phyloP scores from a whole-genome alignment of 2,797 vertebrate genomes.

The Rhabdophis nuchalis region DNA sequence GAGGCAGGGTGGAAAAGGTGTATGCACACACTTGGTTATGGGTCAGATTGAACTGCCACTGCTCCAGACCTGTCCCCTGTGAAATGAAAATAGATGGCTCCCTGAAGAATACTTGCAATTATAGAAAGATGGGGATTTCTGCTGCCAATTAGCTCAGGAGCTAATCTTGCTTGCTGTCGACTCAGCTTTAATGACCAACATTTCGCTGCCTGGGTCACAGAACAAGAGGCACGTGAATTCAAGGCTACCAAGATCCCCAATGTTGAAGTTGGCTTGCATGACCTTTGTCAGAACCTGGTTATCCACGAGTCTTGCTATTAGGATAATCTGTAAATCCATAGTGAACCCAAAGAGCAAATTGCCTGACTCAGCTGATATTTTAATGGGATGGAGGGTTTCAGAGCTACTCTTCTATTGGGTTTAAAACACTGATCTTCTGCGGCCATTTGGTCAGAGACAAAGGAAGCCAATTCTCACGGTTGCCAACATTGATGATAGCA shows the following conservation, averaged over 20 bases:
- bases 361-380: background rate
- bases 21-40: background rate
- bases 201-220: background rate
- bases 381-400: background rate
- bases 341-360: background rate
- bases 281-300: background rate
- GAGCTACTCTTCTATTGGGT: background rate
- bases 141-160: background rate
- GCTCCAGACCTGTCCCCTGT: background rate
- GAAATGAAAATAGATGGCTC: constrained; percentile 1
- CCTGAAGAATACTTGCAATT: background rate
- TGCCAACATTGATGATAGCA: background rate
- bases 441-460: background rate
- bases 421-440: background rate
- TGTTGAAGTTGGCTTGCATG: constrained; percentile 2
- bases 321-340: background rate
- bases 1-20: background rate
- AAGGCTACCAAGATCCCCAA: background rate
- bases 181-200: background rate
- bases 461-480: background rate
- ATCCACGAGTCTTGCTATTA: background rate
- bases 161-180: background rate
- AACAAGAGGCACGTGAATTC: background rate
- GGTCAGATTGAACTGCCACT: background rate
- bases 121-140: background rate